Conservation (phyloP, 2,113 vertebrate species). For the Glaucidium brasilianum region DNA sequence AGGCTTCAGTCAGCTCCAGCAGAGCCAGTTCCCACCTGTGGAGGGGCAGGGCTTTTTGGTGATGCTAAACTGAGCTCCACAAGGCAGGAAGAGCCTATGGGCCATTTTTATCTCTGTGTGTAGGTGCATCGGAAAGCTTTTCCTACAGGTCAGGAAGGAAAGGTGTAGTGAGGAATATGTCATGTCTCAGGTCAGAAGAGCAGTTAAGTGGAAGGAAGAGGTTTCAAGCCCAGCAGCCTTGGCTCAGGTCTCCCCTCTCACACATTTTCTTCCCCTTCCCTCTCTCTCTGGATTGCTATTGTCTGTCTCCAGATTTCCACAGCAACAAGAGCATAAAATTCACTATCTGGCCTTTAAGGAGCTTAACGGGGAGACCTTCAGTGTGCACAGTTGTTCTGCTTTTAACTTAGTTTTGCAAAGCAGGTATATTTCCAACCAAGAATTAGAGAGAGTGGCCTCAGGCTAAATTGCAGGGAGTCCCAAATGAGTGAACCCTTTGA, state of each 20-base stretch:
- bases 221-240: background rate
- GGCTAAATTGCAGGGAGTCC: constrained; percentile 77
- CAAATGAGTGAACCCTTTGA: constrained; percentile 76
- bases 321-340: constrained; percentile 18
- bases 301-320: background rate
- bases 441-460: constrained; percentile 76
- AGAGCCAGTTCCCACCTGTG: background rate
- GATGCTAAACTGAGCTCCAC: background rate
- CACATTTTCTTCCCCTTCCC: background rate
- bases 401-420: constrained; percentile 78
- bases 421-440: constrained; percentile 75
- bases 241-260: background rate
- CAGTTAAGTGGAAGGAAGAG: background rate
- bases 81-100: background rate
- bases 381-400: constrained; percentile 61
- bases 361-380: constrained; percentile 60
- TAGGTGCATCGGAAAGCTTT: background rate
- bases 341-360: constrained; percentile 50
- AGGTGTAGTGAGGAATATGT: background rate
- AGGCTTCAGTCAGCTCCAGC: background rate
- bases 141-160: background rate
- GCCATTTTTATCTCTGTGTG: background rate
- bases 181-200: background rate
- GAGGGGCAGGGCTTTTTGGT: background rate
- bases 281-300: background rate